Percentiles rank a stretch among this genome's conserved stretches.
Conservation (phyloP, 2,113 vertebrate species). For the Etheostoma cragini region DNA sequence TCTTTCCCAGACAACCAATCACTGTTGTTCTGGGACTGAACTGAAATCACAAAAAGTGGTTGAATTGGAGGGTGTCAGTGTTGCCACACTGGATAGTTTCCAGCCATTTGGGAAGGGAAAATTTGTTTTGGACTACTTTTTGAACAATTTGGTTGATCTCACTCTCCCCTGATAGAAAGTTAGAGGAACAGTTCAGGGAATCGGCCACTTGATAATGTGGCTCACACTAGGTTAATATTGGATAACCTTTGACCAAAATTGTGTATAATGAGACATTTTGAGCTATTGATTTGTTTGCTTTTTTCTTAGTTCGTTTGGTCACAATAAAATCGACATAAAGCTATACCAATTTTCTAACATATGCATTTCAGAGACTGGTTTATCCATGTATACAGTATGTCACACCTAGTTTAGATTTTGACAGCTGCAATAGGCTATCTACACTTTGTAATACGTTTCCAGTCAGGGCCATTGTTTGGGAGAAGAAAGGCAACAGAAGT, state of each 20-base stretch:
- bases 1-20: slow-evolving; percentile 5
- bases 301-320: background rate
- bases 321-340: background rate
- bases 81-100: background rate
- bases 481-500: background rate
- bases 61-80: background rate
- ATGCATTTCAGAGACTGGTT: background rate
- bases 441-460: background rate
- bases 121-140: background rate
- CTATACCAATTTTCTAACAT: background rate
- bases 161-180: background rate
- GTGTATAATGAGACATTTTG: background rate
- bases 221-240: background rate
- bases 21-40: background rate
- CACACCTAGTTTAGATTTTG: background rate
- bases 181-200: background rate
- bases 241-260: background rate
- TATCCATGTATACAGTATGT: background rate
- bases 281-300: background rate
- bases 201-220: background rate
- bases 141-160: background rate
- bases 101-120: background rate
- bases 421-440: background rate
- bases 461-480: background rate
- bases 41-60: background rate